Evolutionary conservation across 2,797 vertebrate genomes (phyloP), one percentile per base, ranked within the genome.

Genomic region (Pogonophryne albipinna): DNA sequence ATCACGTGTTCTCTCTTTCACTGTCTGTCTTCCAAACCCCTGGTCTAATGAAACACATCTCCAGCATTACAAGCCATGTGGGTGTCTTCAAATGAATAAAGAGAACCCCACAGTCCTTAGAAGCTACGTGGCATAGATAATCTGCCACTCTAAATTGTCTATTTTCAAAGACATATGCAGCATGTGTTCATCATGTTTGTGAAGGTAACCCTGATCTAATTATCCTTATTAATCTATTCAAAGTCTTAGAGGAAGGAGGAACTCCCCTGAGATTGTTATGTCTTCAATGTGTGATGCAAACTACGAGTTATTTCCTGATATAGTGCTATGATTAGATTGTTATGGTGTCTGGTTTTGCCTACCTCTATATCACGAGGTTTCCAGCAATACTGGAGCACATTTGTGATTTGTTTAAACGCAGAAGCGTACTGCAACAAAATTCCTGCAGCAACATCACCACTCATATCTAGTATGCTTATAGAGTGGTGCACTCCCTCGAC

Each of bases 21-120:
- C 50, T 80, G 71, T 80, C 74, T 77, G 42, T 47, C 61, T 79
- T 81, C 83, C 75, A 82, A 88, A 79, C 58, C 71, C 27, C 71
- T 66, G 71, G 67, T 84, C 78, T 91, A 93, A 92, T 91, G 83
- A 90, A 91, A 72, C 75, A 70, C 78, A 88, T 86, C 75, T 80
- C 58, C 51, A 55, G 61, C 77, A 76, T 80, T 76, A 81, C 85
- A 78, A 84, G 79, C 82, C 85, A 85, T 34, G 82, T 88, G 86
- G 83, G 91, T 86, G 91, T 87, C 70, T 89, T 88, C 87, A 80
- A 79, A 81, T 62, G 74, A 83, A 89, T 87, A 88, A 88, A 90
- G 80, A 87, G 67, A 88, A 85, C 59, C 87, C 76, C 78, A 75
- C 68, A 71, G 87, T 90, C 85, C 86, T 85, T 23, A 52, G 81